Evolutionary conservation across 2,888 invertebrate genomes (phyloP).

Genomic region (Hirtodrosophila cameraria): DNA sequence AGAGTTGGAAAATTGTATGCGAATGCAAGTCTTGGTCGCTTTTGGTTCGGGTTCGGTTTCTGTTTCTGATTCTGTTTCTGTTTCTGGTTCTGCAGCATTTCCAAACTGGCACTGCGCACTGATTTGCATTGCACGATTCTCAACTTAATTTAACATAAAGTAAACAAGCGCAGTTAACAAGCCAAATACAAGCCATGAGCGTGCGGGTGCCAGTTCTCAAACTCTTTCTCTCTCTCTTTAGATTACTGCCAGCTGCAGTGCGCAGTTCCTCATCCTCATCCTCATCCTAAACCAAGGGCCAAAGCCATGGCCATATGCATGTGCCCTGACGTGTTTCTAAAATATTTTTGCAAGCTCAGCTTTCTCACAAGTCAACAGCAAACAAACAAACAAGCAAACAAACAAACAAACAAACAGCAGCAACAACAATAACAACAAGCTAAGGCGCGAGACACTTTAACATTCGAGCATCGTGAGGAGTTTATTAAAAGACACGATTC

Average conservation of each 20-base stretch:
- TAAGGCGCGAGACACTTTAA: slow-evolving; percentile 68
- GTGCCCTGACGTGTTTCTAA: slow-evolving; percentile 66
- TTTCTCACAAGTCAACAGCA: slow-evolving; percentile 76
- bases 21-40: slow-evolving; percentile 22
- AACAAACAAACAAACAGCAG: no score
- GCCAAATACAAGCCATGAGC: slow-evolving; percentile 78
- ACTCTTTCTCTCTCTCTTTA: slow-evolving; percentile 13
- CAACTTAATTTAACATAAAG: slow-evolving; percentile 83
- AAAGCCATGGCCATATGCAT: slow-evolving; percentile 26
- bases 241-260: slow-evolving; percentile 11
- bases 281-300: slow-evolving; percentile 48
- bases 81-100: slow-evolving; percentile 50
- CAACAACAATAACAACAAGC: no score
- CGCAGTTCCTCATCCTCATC: slow-evolving; percentile 19
- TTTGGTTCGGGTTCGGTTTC: slow-evolving; percentile 3
- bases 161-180: slow-evolving; percentile 81
- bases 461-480: slow-evolving; percentile 64
- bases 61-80: background rate
- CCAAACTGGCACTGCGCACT: slow-evolving; percentile 59
- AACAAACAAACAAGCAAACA: no score
- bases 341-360: slow-evolving; percentile 65
- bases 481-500: slow-evolving; percentile 67
- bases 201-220: slow-evolving; percentile 67
- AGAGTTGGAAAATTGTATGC: slow-evolving; percentile 77
- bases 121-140: slow-evolving; percentile 82